Evolutionary conservation across 2,888 invertebrate genomes (phyloP), one percentile per base, ranked within the genome.

Genomic region (Tridacna crocea): DNA sequence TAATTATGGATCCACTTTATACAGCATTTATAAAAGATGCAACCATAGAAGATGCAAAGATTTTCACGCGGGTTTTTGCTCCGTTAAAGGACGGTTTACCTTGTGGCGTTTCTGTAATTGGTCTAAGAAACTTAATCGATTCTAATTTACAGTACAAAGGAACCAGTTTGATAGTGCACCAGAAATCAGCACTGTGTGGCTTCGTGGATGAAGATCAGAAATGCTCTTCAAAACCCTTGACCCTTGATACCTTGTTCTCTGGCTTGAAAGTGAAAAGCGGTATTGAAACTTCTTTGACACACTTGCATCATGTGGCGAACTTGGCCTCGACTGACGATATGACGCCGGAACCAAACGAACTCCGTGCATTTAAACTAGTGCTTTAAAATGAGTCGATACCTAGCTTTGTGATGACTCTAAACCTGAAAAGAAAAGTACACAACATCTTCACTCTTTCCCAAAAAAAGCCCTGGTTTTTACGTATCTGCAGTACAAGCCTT

Each of bases 151-250:
- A 85, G 48, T 91, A 91, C 77, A 91, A 91, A 75, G 91, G 91
- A 27, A 91, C 92, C 13, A 91, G 91, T 75, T 22, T 93, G 13
- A 86, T 92, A 47, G 80, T 93, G n/a, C 92, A 93, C 65, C 82
- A 88, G n/a, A 74, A 86, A 51, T 88, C 91, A 8, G 87, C 85
- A 51, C 84, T 87, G 72, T 92, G 91, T 83, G 84, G 82, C 24
- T 90, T 88, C 66, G 86, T 86, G 0, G n/a, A 73, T 0, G 63
- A 65, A 0, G 84, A 78, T n/a, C 72, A 90, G 11, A 81, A 87
- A 3, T 48, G 82, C 3, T 66, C 66, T 22, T 48, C 80, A 46
- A 66, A 46, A 13, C 10, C 6, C 17, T 73, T 78, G 4, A 72
- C 60, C 15, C 47, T 83, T 11, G 24, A 58, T 15, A 48, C 26